phyloP scores from a whole-genome alignment of 2,888 invertebrate species.

The Leptura quadrifasciata region DNA sequence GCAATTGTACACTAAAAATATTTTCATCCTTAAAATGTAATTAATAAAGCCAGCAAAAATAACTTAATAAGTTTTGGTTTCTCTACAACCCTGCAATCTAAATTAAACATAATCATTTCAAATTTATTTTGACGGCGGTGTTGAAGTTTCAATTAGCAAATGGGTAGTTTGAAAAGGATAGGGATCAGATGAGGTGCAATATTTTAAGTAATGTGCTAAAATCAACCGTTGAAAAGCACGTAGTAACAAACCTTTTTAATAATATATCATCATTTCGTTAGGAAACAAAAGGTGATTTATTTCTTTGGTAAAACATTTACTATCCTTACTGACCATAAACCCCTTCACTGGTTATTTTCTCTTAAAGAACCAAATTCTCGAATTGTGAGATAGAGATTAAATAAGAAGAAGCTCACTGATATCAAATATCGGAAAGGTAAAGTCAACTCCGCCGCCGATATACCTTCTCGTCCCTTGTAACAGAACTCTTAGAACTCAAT shows the following conservation, averaged over 20 bases:
- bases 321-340: too few species aligned
- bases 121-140: slow-evolving; percentile 23
- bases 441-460: too few species aligned
- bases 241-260: slow-evolving; percentile 11
- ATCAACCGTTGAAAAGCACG: background rate
- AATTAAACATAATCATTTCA: slow-evolving; percentile 19
- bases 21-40: background rate
- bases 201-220: slow-evolving; percentile 1
- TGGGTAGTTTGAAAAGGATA: background rate
- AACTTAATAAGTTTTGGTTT: background rate
- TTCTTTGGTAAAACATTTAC: too few species aligned
- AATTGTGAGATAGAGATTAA: too few species aligned
- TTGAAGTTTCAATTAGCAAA: background rate
- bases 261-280: slow-evolving; percentile 19
- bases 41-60: background rate
- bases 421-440: too few species aligned
- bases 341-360: too few species aligned
- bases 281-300: too few species aligned
- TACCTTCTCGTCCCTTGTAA: too few species aligned
- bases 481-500: too few species aligned
- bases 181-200: background rate
- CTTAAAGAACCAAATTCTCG: too few species aligned
- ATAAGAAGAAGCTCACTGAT: too few species aligned
- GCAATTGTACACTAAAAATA: too few species aligned
- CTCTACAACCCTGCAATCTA: background rate